Base-by-base conservation (phyloP, 2,888 invertebrate species). In the Chromoteleia sp. region DNA sequence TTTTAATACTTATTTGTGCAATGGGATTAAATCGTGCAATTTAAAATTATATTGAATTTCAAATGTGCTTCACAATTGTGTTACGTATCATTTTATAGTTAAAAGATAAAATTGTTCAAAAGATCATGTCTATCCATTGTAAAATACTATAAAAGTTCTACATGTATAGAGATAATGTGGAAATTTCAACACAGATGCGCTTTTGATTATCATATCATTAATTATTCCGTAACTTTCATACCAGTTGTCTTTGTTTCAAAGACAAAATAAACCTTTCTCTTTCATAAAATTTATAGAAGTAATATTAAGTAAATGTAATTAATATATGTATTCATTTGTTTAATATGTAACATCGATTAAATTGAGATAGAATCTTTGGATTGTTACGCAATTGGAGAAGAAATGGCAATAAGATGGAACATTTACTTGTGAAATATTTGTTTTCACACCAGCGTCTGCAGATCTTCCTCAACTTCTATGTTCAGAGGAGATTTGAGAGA, bases 381-480 rank as follows among this genome's bases (percentile, higher is more conserved):
- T 48, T 36, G 15, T 61, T 56, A 63, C 43, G 21, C 15, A 58
- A 61, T 63, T 48, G 33, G 19, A 48, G 30, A 33, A 52, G 25
- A 41, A 61, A 71, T 63, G 65, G 71, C 58, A 65, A 71, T 70
- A 54, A 70, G 67, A 10, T 61, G 70, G 70, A 70, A 70, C 70
- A 61, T 7, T 63, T 77, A 54, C 45, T 56, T 48, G 39, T 41
- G 30, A 54, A 45, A 30, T 17, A 15, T 29, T 36, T 17, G 29
- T 10, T 43, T 67, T 87, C 82, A 91, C 30, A 91, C 90, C 50
- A 91, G 87, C 52, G 89, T 87, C 78, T 90, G 90, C 43, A 90
- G 81, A 56, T 89, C 89, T 71, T 91, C 91, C 79, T 87, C 86
- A 39, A 84, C 59, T 78, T 84, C 83, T 54, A 70, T 71, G 25